Evolutionary conservation across 1,140 invertebrate species (phyloP), one percentile per base, ranked within the genome.

Genomic region (Cepaea nemoralis): DNA sequence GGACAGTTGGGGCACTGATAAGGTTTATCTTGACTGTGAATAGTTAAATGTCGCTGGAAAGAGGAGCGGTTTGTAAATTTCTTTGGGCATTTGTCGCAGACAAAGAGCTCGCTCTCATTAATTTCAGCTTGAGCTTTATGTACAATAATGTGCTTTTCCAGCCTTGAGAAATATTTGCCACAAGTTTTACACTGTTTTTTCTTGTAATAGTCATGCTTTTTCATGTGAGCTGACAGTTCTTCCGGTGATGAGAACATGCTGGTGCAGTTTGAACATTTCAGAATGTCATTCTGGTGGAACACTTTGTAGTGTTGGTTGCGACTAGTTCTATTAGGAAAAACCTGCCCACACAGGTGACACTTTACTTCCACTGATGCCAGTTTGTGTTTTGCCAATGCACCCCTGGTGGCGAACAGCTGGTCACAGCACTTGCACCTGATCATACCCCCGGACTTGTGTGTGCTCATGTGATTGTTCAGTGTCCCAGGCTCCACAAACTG

Each of bases 241-340:
- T 70, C 78, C 14, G 14, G 3, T n/a, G 42, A 55, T 16, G 78
- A 71, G 39, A 71, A 80, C 67, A 80, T 37, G 19, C 69, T 48
- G 0, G 31, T n/a, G 39, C 78, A 80, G 24, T 37, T 31, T 24
- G n/a, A 37, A 31, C 78, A 80, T 27, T 24, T 66, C 2, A 80
- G 69, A 27, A 80, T 73, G 19, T 73, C 42, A 22, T 50, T 55
- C 27, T 31, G 67, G 35, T 80, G 78, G 27, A 55, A 12, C 0
- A 96, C 97, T n/a, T 97, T 92, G 19, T 97, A 93, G 89, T 98
- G 97, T 0, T 96, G 97, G 92, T 97, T 97, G 42, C 98, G 92
- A 88, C 97, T 97, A 66, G 95, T 96, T 59, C 96, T 94, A 91
- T 97, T 96, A 91, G 96, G 97, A 89, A 97, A 97, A 85, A 94